These are phyloP conservation scores for Hemicrepidius hirtus DNA, from an alignment of 2,888 invertebrate species.

Conservation along the genomic window DNA sequence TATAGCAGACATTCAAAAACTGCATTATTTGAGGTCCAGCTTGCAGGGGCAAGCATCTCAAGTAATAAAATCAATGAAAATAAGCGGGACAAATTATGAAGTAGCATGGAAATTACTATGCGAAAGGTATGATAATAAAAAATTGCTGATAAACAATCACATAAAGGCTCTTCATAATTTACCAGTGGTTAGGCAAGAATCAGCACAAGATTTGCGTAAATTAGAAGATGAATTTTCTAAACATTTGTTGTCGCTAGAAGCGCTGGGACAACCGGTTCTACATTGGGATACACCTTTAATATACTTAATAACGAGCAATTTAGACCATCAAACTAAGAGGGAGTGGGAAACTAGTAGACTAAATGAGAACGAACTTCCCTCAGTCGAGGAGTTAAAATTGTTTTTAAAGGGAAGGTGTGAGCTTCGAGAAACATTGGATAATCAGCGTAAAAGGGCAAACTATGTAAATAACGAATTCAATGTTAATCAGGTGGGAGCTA, in stretches of 20 bases:
- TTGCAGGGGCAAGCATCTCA: no score
- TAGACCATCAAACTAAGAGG: slow-evolving; percentile 15
- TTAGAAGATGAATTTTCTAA: slow-evolving; percentile 3
- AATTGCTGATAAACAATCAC: no score
- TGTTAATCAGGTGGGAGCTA: background rate
- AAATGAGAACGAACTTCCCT: background rate
- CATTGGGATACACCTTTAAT: slow-evolving; percentile 24
- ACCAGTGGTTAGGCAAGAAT: background rate
- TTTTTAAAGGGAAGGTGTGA: slow-evolving; percentile 2
- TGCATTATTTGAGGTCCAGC: no score
- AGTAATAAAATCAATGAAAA: no score
- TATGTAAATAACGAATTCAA: background rate
- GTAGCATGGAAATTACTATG: no score
- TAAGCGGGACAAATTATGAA: no score
- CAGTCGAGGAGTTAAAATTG: background rate
- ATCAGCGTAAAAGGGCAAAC: background rate
- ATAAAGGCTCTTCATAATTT: slow-evolving; percentile 4
- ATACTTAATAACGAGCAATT: slow-evolving; percentile 13
- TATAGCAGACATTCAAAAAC: no score
- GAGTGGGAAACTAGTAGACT: slow-evolving; percentile 31
- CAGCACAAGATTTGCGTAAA: background rate
- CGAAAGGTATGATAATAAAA: no score
- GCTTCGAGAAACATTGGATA: slow-evolving; percentile 2
- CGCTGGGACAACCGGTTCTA: background rate
- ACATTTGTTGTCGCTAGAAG: slow-evolving; percentile 25